Evolutionary conservation across 2,888 invertebrate species (phyloP).

Genomic region (Lapara coniferarum): DNA sequence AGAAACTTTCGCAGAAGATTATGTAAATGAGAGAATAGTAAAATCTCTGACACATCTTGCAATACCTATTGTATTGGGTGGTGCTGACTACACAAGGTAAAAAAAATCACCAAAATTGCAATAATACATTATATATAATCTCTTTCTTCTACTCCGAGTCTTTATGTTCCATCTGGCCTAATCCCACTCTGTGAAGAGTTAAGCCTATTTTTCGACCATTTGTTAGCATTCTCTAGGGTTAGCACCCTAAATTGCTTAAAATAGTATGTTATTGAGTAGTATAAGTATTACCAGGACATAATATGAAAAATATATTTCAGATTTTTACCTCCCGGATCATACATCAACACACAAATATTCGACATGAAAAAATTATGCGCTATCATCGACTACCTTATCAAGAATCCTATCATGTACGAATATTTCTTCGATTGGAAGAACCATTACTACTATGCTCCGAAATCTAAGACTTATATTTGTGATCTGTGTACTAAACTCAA

Average conservation of each 20-base stretch:
- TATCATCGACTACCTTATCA: constrained; percentile 65
- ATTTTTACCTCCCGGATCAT: constrained; percentile 70
- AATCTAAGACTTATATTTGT: constrained; percentile 56
- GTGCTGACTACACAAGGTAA: constrained; percentile 63
- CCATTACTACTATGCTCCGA: constrained; percentile 60
- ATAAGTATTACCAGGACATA: too few species aligned
- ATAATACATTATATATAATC: too few species aligned
- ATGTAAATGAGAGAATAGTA: constrained; percentile 61
- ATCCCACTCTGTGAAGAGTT: too few species aligned
- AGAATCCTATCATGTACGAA: constrained; percentile 55
- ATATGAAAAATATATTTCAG: constrained; percentile 48
- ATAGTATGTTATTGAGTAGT: too few species aligned
- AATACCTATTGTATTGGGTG: constrained; percentile 67
- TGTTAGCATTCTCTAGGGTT: background rate
- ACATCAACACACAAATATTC: constrained; percentile 59
- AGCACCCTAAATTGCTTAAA: too few species aligned
- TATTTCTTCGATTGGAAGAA: constrained; percentile 73
- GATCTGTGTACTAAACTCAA: constrained; percentile 65
- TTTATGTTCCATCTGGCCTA: too few species aligned
- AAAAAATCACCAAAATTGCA: too few species aligned
- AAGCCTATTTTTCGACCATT: too few species aligned
- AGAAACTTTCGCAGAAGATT: constrained; percentile 61
- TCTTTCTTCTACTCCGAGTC: background rate
- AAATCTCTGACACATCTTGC: constrained; percentile 56
- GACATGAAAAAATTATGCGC: constrained; percentile 65